Base-by-base conservation (phyloP, 2,888 invertebrate species). In the Limenitis camilla region DNA sequence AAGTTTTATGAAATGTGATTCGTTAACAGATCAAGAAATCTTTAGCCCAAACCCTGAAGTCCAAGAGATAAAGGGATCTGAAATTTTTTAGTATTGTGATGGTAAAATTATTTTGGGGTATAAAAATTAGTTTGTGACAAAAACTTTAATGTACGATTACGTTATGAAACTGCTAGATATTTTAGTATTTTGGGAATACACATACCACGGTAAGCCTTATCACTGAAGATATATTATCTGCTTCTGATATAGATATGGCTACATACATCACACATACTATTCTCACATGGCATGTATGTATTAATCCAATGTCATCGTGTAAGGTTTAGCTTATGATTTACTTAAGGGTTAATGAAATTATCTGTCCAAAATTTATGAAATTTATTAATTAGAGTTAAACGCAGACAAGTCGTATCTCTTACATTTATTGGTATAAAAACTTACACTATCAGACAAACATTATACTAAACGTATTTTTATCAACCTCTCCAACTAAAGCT, bases 261-360 rank as follows among this genome's bases (percentile, higher is more conserved):
- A 41, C 42, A 43, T 46, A 49, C 35, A 53, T 48, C 55, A 49
- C 41, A 40, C 46, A 41, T 44, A 41, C 10, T 40, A 29, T 41
- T 41, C 47, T 42, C 42, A 40, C 44, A 36, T 32, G 44, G 53
- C 40, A 53, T 43, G 42, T 39, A 49, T 56, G 52, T 57, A 63
- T 68, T 69, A 75, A 71, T 61, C 59, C 63, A 63, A 66, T 74
- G 81, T 80, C 80, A 80, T 53, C 57, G 40, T 56, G 40, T 53
- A 44, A 53, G 32, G 35, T 27, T 43, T 45, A 40, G 46, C 45
- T 46, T 52, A 48, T 42, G 42, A 52, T 31, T 52, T 52, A 48
- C 39, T 39, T 48, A 48, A 52, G 47, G 42, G 50, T 39, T 50
- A 19, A 39, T 32, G 32, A 45, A 36, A 35, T 40, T 40, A 44